phyloP scores from a whole-genome alignment of 2,113 vertebrate genomes.

The Atractosteus spatula region DNA sequence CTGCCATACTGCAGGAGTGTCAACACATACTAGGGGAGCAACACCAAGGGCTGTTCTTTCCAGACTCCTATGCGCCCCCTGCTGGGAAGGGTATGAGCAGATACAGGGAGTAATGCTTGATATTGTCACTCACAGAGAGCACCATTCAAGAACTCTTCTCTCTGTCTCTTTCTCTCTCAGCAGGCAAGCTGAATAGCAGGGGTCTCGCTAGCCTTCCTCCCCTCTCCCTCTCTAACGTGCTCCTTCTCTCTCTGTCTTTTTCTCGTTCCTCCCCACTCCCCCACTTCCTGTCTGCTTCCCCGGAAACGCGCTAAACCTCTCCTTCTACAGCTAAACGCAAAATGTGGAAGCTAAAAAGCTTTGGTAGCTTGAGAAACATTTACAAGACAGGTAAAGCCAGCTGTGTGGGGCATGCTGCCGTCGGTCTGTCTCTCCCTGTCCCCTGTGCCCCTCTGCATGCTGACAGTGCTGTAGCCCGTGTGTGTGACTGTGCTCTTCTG shows the following conservation, averaged over 20 bases:
- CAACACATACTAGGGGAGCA: too few species aligned
- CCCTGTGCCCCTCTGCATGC: not conserved
- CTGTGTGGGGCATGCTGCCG: slow-evolving; percentile 9
- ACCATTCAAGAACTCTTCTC: not conserved
- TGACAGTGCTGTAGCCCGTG: too few species aligned
- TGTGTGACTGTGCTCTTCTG: too few species aligned
- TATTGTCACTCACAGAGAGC: too few species aligned
- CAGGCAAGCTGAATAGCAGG: slow-evolving; percentile 10
- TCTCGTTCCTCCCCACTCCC: slow-evolving; percentile 45
- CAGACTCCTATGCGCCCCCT: too few species aligned
- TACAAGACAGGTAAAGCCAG: slow-evolving; percentile 95
- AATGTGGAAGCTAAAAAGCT: slow-evolving; percentile 99
- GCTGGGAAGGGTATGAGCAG: too few species aligned
- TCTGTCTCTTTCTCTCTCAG: not conserved
- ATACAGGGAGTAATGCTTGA: too few species aligned
- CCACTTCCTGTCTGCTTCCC: slow-evolving; percentile 38
- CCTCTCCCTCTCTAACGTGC: slow-evolving; percentile 40
- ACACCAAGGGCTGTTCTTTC: too few species aligned
- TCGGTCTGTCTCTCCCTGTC: not conserved
- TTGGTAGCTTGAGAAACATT: slow-evolving; percentile 99
- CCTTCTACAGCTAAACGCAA: slow-evolving; percentile 93
- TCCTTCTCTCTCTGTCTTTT: slow-evolving; percentile 46
- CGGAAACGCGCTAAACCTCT: slow-evolving; percentile 56
- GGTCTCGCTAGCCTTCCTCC: slow-evolving; percentile 27
- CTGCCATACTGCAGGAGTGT: too few species aligned